Percentiles rank a stretch among this genome's conserved stretches.
phyloP scores from a whole-genome alignment of 2,113 vertebrate genomes.

The Passer montanus region DNA sequence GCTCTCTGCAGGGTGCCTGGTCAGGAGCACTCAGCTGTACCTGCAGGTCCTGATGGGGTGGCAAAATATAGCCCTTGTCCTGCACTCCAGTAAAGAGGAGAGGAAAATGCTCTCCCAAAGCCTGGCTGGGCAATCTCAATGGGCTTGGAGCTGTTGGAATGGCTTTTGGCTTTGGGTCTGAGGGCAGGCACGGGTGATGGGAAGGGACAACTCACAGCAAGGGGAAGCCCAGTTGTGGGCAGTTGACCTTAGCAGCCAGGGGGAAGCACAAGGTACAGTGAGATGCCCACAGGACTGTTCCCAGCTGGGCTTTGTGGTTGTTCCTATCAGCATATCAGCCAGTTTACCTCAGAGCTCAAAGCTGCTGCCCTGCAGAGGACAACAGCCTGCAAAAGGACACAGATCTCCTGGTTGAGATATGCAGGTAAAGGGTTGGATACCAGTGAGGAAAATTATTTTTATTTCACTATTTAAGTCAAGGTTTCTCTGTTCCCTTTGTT shows the following conservation, averaged over 20 bases:
- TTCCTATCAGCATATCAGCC: background rate
- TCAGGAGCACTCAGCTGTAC: background rate
- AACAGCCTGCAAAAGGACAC: background rate
- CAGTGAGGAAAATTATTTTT: background rate
- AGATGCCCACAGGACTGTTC: background rate
- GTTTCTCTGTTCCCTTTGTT: constrained; percentile 10
- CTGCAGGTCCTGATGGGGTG: background rate
- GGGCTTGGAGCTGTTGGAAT: accelerated
- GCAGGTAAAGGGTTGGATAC: background rate
- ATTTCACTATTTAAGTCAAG: background rate
- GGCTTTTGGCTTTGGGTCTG: background rate
- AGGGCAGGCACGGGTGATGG: background rate
- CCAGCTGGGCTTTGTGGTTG: background rate
- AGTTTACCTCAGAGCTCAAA: background rate
- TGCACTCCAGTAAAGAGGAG: background rate
- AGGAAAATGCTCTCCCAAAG: background rate
- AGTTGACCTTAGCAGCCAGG: background rate
- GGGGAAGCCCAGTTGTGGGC: background rate
- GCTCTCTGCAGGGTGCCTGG: background rate
- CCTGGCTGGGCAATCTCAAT: background rate
- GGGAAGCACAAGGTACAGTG: background rate
- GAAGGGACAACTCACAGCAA: background rate
- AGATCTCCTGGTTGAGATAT: background rate
- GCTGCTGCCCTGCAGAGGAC: background rate
- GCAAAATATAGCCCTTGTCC: background rate